Conservation (phyloP, 2,888 invertebrate species). For the Hemistola chrysoprasaria region DNA sequence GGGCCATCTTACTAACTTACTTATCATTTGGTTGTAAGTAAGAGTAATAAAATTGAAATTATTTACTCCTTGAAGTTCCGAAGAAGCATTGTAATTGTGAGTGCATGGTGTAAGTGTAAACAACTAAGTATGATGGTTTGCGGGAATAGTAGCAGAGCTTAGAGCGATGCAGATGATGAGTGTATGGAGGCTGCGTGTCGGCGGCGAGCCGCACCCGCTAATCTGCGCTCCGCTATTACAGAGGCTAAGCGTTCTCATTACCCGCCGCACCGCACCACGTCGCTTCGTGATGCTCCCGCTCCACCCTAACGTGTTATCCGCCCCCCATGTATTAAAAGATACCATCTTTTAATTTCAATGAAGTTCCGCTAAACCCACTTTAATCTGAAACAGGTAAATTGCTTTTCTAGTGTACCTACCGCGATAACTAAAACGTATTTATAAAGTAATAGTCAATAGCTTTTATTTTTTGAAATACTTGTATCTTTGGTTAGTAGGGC, state of each 20-base stretch:
- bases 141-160: constrained; percentile 44
- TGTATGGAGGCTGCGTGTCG: constrained; percentile 49
- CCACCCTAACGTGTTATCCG: constrained; percentile 39
- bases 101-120: constrained; percentile 24
- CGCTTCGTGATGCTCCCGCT: constrained; percentile 36
- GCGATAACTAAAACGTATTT: constrained; percentile 13
- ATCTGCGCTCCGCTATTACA: constrained; percentile 61
- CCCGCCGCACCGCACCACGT: constrained; percentile 38
- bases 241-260: constrained; percentile 66
- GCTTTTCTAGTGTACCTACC: constrained; percentile 21
- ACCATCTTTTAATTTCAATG: constrained; percentile 52
- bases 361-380: constrained; percentile 28
- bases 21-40: too few species aligned
- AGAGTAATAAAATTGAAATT: too few species aligned
- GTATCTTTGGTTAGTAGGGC: too few species aligned
- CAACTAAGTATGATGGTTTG: constrained; percentile 43
- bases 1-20: constrained; percentile 11
- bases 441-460: neutral
- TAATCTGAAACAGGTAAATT: constrained; percentile 25
- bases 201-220: constrained; percentile 47
- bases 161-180: constrained; percentile 49
- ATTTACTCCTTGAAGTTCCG: too few species aligned
- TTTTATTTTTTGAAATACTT: too few species aligned
- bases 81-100: too few species aligned
- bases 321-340: constrained; percentile 49